Percentiles rank a stretch among this genome's conserved stretches.
These are phyloP conservation scores for Pseudopodoces humilis DNA, from an alignment of 2,113 vertebrate genomes.

Conservation along the genomic window DNA sequence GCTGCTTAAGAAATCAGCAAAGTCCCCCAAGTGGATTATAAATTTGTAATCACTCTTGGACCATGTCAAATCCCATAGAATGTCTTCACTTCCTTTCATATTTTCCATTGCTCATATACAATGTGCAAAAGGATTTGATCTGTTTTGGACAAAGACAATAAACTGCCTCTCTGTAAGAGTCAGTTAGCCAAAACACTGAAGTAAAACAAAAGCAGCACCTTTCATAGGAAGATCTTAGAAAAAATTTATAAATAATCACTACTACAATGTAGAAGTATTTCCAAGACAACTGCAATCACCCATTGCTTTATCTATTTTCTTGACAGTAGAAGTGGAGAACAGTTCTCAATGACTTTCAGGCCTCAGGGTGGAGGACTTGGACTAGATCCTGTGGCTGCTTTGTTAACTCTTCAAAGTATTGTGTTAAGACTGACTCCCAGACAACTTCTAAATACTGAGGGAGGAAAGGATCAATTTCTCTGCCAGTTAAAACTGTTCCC, in stretches of 20 bases:
- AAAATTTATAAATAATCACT: neutral
- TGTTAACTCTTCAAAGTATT: neutral
- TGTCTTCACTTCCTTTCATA: slow-evolving; percentile 22
- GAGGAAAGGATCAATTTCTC: neutral
- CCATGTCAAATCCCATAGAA: slow-evolving; percentile 60
- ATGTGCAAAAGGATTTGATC: neutral
- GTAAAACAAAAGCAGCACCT: neutral
- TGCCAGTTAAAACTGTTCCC: neutral
- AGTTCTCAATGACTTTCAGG: neutral
- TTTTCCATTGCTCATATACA: neutral
- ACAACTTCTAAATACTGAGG: neutral
- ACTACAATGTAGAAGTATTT: neutral
- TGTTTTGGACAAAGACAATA: slow-evolving; percentile 4
- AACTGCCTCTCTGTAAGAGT: neutral
- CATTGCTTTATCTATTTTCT: neutral
- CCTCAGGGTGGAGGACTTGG: neutral
- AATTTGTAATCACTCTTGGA: slow-evolving; percentile 61
- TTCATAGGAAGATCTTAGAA: neutral
- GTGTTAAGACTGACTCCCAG: neutral
- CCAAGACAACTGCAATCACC: neutral
- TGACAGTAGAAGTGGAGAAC: neutral
- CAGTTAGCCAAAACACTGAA: neutral
- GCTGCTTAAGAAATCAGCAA: slow-evolving; percentile 57
- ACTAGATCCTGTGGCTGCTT: neutral
- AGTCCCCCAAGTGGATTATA: slow-evolving; percentile 59